phyloP scores from a whole-genome alignment of 1,140 invertebrate species.

The Diuraphis noxia region DNA sequence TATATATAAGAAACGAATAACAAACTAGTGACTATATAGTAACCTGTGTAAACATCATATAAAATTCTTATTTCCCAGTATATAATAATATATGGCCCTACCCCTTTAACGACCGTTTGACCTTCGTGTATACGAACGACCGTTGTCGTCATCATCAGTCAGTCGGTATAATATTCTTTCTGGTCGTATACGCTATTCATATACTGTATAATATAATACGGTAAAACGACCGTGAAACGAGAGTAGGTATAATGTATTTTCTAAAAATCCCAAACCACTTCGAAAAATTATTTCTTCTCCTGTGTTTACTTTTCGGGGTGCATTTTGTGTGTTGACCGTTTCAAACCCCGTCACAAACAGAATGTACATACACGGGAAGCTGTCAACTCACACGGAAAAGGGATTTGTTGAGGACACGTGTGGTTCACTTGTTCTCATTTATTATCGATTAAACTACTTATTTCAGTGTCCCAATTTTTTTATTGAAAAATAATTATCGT shows the following conservation, averaged over 20 bases:
- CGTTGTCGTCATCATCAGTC: background rate
- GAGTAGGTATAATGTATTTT: background rate
- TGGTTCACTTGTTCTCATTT: background rate
- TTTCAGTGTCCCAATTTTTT: background rate
- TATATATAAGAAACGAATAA: background rate
- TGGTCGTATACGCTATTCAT: background rate
- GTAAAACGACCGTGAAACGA: slow-evolving; percentile 12
- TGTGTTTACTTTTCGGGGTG: background rate
- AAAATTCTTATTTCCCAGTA: background rate
- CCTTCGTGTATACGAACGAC: background rate
- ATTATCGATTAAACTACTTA: background rate
- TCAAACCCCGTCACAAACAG: background rate
- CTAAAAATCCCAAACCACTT: background rate
- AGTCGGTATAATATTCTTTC: background rate
- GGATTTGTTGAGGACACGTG: background rate
- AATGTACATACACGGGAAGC: background rate
- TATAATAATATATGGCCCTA: background rate
- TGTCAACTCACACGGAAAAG: background rate
- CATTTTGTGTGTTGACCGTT: background rate
- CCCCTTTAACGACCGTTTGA: background rate
- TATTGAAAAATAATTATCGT: background rate
- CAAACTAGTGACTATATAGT: too few species aligned
- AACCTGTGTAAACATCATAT: background rate
- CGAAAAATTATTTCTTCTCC: background rate
- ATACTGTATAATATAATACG: background rate